phyloP scores from a whole-genome alignment of 2,797 vertebrate species.

The Coilia nasus region DNA sequence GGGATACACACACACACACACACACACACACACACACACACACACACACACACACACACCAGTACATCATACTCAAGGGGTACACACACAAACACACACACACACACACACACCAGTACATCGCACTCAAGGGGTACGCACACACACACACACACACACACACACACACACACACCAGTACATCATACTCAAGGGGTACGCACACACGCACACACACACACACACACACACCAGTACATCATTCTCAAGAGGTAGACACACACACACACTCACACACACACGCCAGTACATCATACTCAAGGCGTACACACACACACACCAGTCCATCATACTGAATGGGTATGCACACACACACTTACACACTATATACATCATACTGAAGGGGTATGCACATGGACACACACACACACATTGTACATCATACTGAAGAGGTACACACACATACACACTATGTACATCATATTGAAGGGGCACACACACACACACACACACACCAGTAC shows the following conservation, averaged over 20 bases:
- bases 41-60: neutral
- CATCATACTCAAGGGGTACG: too few species aligned
- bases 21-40: constrained; percentile 4
- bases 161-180: neutral
- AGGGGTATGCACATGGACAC: neutral
- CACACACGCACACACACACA: neutral
- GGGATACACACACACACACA: neutral
- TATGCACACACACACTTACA: neutral
- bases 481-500: neutral
- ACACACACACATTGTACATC: neutral
- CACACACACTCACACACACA: too few species aligned
- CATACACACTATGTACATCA: neutral
- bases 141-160: neutral
- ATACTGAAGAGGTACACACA: too few species aligned
- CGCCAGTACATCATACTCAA: neutral
- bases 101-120: too few species aligned
- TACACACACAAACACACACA: too few species aligned
- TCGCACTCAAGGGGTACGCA: neutral
- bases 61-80: too few species aligned
- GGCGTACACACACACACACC: neutral
- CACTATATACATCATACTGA: neutral
- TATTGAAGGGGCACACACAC: too few species aligned
- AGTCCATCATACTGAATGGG: too few species aligned
- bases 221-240: neutral
- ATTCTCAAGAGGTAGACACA: neutral